These are phyloP conservation scores for Tapirus indicus DNA, from an alignment of 2,797 vertebrate species.

Conservation along the genomic window DNA sequence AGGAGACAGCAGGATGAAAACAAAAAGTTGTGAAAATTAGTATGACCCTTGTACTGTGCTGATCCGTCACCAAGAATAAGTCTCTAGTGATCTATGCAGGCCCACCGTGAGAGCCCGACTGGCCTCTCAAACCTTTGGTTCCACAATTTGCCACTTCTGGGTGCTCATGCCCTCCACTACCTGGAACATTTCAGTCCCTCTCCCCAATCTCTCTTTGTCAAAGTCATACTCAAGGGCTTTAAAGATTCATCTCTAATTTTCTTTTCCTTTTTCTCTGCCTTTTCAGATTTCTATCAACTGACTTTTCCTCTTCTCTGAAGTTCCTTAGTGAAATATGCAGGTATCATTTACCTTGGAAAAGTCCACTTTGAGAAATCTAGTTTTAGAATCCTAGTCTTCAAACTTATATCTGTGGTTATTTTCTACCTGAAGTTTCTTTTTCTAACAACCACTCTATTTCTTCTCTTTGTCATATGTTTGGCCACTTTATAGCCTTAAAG, in stretches of 20 bases:
- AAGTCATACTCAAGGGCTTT: not conserved
- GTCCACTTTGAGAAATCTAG: not conserved
- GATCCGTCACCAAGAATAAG: not conserved
- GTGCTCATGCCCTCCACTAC: not conserved
- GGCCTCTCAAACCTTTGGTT: not conserved
- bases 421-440: conserved; percentile 1
- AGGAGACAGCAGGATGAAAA: not conserved
- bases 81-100: not conserved
- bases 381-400: not conserved
- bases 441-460: not conserved
- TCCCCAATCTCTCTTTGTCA: not conserved
- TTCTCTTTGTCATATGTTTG: not conserved
- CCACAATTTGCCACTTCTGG: not conserved
- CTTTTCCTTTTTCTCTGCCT: not conserved
- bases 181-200: not conserved
- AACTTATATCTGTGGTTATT: not conserved
- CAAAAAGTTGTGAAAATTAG: not conserved
- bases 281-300: not conserved
- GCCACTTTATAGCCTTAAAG: not conserved
- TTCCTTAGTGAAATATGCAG: not conserved
- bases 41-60: not conserved
- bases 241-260: not conserved
- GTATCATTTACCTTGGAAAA: not conserved
- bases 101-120: not conserved
- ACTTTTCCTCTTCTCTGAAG: not conserved